phyloP scores from a whole-genome alignment of 1,140 invertebrate species.

The Stegodyphus mimosarum region DNA sequence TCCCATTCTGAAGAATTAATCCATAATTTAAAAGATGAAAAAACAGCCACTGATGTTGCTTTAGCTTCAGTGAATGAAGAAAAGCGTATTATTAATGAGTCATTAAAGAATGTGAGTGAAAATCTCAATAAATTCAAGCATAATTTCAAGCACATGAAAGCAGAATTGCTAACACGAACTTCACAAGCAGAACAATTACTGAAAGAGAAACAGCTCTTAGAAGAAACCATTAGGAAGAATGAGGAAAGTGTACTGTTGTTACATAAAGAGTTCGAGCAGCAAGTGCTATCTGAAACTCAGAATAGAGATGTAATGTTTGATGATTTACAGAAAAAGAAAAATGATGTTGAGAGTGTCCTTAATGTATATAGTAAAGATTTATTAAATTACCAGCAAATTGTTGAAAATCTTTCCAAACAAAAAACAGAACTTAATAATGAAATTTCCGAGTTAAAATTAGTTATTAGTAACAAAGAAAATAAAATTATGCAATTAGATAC shows the following conservation, averaged over 20 bases:
- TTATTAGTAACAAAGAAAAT: conserved; percentile 9
- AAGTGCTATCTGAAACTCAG: conserved; percentile 39
- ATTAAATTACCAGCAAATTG: conserved; percentile 62
- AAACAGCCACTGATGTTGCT: conserved; percentile 66
- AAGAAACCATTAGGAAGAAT: conserved; percentile 34
- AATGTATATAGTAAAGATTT: conserved; percentile 62
- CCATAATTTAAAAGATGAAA: conserved; percentile 68
- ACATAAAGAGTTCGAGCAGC: conserved; percentile 54
- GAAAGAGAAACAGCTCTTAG: conserved; percentile 62
- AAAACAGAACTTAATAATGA: conserved; percentile 62
- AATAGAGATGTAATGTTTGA: conserved; percentile 52
- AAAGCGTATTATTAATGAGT: conserved; percentile 68
- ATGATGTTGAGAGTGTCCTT: conserved; percentile 55
- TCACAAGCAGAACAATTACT: conserved; percentile 62
- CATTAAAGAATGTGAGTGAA: conserved; percentile 66
- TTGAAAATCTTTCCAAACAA: conserved; percentile 62
- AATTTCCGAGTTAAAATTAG: conserved; percentile 59
- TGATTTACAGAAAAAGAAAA: conserved; percentile 53
- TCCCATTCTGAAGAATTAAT: conserved; percentile 66
- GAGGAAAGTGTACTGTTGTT: conserved; percentile 45
- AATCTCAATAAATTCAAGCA: conserved; percentile 69
- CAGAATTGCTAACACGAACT: conserved; percentile 67
- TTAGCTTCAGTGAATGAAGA: conserved; percentile 68
- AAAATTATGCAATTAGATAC: conserved; percentile 16
- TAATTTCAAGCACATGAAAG: conserved; percentile 70